Conservation (phyloP, 2,888 invertebrate species). For the Amblyteles armatorius region DNA sequence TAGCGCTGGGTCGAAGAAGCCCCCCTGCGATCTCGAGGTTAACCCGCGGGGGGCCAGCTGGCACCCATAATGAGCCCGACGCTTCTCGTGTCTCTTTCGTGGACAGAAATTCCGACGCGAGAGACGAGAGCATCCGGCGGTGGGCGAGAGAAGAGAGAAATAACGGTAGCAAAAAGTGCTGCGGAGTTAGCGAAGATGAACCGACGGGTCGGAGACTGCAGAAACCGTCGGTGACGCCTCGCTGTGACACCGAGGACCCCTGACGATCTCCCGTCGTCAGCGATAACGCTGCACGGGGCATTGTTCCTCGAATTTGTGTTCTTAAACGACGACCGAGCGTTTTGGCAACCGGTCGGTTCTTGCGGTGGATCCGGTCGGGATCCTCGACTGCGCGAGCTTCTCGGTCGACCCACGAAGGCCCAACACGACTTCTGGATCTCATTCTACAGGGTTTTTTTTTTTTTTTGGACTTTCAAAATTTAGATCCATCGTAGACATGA, state of each 20-base stretch:
- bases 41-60: conserved; percentile 79
- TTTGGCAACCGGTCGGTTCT: conserved; percentile 78
- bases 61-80: conserved; percentile 81
- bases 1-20: conserved; percentile 57
- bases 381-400: not conserved
- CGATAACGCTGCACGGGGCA: conserved; percentile 77
- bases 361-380: conserved; percentile 67
- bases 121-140: conserved; percentile 50
- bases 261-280: conserved; percentile 76
- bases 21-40: conserved; percentile 78
- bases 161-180: conserved; percentile 50
- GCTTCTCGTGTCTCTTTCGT: conserved; percentile 44
- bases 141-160: conserved; percentile 7
- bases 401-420: conserved; percentile 9
- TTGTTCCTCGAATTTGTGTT: conserved; percentile 82
- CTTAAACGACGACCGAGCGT: conserved; percentile 75
- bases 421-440: not conserved
- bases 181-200: conserved; percentile 23
- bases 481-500: not conserved
- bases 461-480: not conserved
- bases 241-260: conserved; percentile 53
- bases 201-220: not conserved
- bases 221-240: conserved; percentile 49
- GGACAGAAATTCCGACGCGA: conserved; percentile 44
- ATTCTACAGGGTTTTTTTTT: not conserved